A percentile compares a stretch with the other conserved stretches of the same genome.
These are phyloP conservation scores for Conus canariensis DNA, from an alignment of 2,888 invertebrate species.

Conservation along the genomic window DNA sequence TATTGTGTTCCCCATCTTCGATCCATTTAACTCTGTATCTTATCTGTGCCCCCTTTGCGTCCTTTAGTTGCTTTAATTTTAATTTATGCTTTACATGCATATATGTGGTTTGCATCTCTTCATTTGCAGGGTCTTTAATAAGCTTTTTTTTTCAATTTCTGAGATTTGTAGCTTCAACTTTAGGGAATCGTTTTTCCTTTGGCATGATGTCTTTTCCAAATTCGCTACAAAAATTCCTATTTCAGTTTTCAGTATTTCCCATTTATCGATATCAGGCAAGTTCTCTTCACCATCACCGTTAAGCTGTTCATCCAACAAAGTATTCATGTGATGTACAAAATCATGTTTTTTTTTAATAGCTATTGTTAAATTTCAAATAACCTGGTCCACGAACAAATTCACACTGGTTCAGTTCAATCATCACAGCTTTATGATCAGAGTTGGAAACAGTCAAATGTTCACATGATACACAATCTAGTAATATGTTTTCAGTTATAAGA, in stretches of 20 bases:
- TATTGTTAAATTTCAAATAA: neutral
- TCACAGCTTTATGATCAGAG: too few species aligned
- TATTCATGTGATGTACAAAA: neutral
- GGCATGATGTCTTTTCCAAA: neutral
- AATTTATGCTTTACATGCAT: too few species aligned
- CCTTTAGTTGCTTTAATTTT: too few species aligned
- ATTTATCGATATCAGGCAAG: neutral
- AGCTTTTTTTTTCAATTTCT: too few species aligned
- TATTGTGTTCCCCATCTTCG: too few species aligned
- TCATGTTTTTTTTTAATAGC: neutral
- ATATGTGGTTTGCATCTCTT: too few species aligned
- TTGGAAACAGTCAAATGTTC: neutral
- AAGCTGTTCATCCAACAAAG: neutral
- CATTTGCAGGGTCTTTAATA: too few species aligned
- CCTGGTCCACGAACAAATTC: neutral
- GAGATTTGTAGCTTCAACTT: too few species aligned
- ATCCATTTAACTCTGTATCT: too few species aligned
- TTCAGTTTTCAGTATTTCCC: neutral
- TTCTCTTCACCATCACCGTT: neutral
- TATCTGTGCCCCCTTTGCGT: too few species aligned
- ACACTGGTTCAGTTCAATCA: neutral
- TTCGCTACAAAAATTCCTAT: neutral
- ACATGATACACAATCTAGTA: neutral
- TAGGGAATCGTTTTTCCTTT: neutral
- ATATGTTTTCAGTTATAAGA: neutral